Percentiles rank a stretch among this genome's conserved stretches.
Conservation (phyloP, 2,113 vertebrate species). For the Cynoglossus semilaevis region DNA sequence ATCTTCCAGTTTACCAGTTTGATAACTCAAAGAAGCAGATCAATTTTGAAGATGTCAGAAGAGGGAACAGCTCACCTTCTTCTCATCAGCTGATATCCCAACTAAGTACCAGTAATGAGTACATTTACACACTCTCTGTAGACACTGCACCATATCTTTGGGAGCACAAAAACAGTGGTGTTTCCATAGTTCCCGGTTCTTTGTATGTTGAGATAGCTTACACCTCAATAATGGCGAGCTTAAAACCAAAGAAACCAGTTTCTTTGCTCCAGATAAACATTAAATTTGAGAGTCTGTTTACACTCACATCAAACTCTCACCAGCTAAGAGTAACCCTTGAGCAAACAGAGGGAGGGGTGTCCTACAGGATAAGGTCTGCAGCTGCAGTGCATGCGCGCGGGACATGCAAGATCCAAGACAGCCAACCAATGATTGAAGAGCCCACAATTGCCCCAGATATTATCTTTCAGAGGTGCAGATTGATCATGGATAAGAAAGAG, state of each 20-base stretch:
- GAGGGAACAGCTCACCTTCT: slow-evolving; percentile 32
- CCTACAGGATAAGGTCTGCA: slow-evolving; percentile 79
- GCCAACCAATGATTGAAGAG: slow-evolving; percentile 65
- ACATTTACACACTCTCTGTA: slow-evolving; percentile 70
- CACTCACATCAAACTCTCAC: slow-evolving; percentile 69
- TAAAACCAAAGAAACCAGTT: slow-evolving; percentile 70
- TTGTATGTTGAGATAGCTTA: slow-evolving; percentile 82
- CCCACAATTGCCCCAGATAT: slow-evolving; percentile 65
- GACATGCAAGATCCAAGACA: slow-evolving; percentile 53
- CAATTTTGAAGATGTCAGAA: slow-evolving; percentile 68
- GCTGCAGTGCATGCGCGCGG: slow-evolving; percentile 74
- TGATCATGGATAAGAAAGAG: slow-evolving; percentile 59
- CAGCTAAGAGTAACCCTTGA: slow-evolving; percentile 75
- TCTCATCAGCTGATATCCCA: slow-evolving; percentile 66
- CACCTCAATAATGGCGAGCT: slow-evolving; percentile 73
- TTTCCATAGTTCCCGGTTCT: slow-evolving; percentile 78
- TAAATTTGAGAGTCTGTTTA: slow-evolving; percentile 72
- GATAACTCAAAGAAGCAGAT: slow-evolving; percentile 70
- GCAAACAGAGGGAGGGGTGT: slow-evolving; percentile 33
- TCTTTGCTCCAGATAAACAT: slow-evolving; percentile 73
- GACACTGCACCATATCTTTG: slow-evolving; percentile 68
- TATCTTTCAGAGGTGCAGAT: slow-evolving; percentile 75
- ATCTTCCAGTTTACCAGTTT: slow-evolving; percentile 82
- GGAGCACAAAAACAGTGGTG: slow-evolving; percentile 80
- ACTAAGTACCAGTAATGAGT: slow-evolving; percentile 57